Evolutionary conservation across 2,113 vertebrate species (phyloP).

Genomic region (Lasiurus cinereus): DNA sequence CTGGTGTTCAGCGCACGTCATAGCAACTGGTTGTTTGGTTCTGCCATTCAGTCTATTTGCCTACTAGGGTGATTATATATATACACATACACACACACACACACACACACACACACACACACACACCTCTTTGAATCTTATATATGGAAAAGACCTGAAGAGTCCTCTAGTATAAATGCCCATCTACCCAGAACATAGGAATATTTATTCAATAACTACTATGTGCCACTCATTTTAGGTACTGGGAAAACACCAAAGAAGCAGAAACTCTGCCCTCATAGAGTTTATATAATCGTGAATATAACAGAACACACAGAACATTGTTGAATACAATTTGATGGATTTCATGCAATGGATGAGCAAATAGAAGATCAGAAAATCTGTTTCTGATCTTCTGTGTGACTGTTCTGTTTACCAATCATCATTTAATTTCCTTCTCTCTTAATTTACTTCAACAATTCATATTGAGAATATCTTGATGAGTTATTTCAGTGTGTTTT

Average conservation of each 20-base stretch:
- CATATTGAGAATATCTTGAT: slow-evolving; percentile 20
- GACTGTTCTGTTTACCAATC: neutral
- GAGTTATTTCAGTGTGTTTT: neutral
- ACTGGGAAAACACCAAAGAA: neutral
- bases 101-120: too few relatives aligned
- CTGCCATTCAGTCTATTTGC: too few relatives aligned
- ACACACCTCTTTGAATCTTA: neutral
- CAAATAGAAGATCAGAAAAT: slow-evolving; percentile 14
- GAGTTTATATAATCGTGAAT: neutral
- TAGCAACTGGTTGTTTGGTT: too few relatives aligned
- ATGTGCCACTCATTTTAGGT: neutral
- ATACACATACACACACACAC: too few relatives aligned
- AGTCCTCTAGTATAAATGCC: neutral
- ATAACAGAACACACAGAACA: neutral
- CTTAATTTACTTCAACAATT: slow-evolving; percentile 33
- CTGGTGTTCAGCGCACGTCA: too few relatives aligned
- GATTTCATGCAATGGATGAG: neutral
- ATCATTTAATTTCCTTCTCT: neutral
- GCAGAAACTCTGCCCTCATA: neutral
- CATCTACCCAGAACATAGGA: neutral
- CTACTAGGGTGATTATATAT: too few relatives aligned
- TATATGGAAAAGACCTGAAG: neutral
- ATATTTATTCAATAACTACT: neutral
- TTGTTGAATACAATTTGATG: slow-evolving; percentile 7
- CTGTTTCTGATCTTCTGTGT: neutral